These are phyloP conservation scores for Sturmia bella DNA, from an alignment of 2,888 invertebrate genomes.

Conservation along the genomic window DNA sequence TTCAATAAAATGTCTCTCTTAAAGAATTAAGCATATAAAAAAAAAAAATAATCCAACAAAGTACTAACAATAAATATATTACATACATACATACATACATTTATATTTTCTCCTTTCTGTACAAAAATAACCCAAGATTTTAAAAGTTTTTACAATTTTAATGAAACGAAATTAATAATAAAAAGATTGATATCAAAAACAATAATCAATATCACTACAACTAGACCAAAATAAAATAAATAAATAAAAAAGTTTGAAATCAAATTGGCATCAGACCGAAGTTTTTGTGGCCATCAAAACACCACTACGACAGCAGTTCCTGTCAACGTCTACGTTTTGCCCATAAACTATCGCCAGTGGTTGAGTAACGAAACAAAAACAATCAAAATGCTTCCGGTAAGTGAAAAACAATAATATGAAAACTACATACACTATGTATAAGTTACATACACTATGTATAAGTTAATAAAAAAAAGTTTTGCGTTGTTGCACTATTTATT, in stretches of 20 bases:
- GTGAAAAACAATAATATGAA: slow-evolving; percentile 71
- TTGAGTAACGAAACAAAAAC: slow-evolving; percentile 67
- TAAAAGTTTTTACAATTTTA: slow-evolving; percentile 59
- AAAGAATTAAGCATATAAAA: too few species aligned
- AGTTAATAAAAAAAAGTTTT: slow-evolving; percentile 40
- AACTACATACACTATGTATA: slow-evolving; percentile 21
- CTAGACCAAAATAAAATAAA: slow-evolving; percentile 33
- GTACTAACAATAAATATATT: slow-evolving; percentile 17
- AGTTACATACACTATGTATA: neutral
- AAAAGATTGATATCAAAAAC: slow-evolving; percentile 43
- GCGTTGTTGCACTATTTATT: neutral
- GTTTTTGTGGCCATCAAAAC: slow-evolving; percentile 62
- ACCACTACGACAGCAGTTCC: slow-evolving; percentile 59
- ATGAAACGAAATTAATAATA: slow-evolving; percentile 52
- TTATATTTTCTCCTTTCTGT: neutral
- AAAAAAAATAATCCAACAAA: too few species aligned
- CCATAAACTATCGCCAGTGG: slow-evolving; percentile 63
- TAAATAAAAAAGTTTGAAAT: slow-evolving; percentile 54
- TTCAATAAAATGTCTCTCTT: too few species aligned
- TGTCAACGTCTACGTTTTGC: slow-evolving; percentile 46
- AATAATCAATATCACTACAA: slow-evolving; percentile 44
- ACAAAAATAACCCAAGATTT: slow-evolving; percentile 47
- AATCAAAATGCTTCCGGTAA: slow-evolving; percentile 80
- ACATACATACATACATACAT: neutral
- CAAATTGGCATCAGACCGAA: slow-evolving; percentile 70